Conservation (phyloP, 2,113 vertebrate species). For the Cygnus buccinator region DNA sequence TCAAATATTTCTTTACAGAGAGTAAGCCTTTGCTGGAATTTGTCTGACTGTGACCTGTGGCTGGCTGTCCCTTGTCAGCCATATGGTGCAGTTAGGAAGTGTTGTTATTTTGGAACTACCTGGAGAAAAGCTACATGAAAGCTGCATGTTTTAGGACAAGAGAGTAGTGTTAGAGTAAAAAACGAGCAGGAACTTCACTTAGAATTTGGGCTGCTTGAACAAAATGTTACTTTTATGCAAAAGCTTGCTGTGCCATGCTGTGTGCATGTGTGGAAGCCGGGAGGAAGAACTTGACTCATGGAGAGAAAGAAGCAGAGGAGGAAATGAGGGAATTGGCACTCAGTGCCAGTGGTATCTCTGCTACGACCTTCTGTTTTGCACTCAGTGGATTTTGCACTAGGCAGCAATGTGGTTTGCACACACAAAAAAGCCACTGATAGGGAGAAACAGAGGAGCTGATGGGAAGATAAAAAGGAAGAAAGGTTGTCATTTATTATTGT, state of each 20-base stretch:
- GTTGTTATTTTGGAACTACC: slow-evolving; percentile 1
- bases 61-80: slow-evolving; percentile 5
- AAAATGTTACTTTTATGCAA: background rate
- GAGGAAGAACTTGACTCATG: background rate
- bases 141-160: background rate
- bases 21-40: slow-evolving; percentile 13
- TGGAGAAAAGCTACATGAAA: slow-evolving; percentile 30
- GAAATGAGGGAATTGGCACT: background rate
- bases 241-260: background rate
- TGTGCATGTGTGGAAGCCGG: background rate
- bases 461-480: background rate
- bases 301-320: background rate
- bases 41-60: background rate
- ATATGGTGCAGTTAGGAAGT: background rate
- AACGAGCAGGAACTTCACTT: background rate
- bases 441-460: background rate
- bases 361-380: slow-evolving; percentile 13
- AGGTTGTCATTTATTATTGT: background rate
- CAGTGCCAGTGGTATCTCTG: background rate
- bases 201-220: background rate
- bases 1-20: slow-evolving; percentile 12
- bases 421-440: background rate
- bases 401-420: background rate
- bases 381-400: background rate
- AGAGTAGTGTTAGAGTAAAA: background rate